Conservation (phyloP, 2,797 vertebrate genomes). For the Sylvilagus floridanus region DNA sequence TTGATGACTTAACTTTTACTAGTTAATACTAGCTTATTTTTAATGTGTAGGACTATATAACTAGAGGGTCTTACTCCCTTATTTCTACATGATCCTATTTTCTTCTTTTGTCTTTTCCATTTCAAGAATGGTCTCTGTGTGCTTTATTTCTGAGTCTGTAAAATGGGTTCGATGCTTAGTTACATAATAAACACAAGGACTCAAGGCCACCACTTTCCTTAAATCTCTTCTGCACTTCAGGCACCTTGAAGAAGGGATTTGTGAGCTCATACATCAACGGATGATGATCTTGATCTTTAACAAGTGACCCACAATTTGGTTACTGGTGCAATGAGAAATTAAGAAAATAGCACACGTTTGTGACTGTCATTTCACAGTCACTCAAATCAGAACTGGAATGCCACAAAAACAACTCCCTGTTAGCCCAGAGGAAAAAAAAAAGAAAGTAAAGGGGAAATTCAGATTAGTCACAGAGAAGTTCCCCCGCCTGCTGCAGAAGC, state of each 20-base stretch:
- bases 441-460: constrained; percentile 89
- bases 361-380: constrained; percentile 83
- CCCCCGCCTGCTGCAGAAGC: constrained; percentile 87
- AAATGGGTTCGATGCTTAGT: not conserved
- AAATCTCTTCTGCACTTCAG: constrained; percentile 26
- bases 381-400: constrained; percentile 89
- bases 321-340: constrained; percentile 74
- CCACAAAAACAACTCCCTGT: constrained; percentile 88
- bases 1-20: no score
- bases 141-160: not conserved
- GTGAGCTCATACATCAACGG: not conserved
- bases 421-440: constrained; percentile 83
- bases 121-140: not conserved
- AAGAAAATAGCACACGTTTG: constrained; percentile 76
- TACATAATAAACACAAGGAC: not conserved
- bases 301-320: constrained; percentile 69
- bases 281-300: constrained; percentile 61
- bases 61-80: not conserved
- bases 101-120: constrained; percentile 23
- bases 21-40: not conserved
- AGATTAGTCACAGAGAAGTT: constrained; percentile 91
- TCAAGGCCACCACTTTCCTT: constrained; percentile 15
- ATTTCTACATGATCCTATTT: not conserved
- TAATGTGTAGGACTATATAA: not conserved
- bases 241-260: not conserved